These are phyloP conservation scores for Rhamphomyia laevipes DNA, from an alignment of 2,888 invertebrate genomes.

Conservation along the genomic window DNA sequence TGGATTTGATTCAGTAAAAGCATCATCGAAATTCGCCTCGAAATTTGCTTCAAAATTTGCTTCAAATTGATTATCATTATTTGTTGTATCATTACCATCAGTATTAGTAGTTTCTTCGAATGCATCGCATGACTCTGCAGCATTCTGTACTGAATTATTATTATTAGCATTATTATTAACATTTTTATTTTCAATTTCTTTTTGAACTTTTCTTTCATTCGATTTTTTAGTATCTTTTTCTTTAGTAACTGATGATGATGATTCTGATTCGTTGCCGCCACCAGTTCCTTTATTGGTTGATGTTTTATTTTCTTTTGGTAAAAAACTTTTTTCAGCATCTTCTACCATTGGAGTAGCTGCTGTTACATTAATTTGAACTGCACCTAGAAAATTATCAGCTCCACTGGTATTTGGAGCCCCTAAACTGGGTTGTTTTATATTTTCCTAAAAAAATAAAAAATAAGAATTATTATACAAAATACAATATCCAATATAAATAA, in stretches of 20 bases:
- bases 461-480: no score
- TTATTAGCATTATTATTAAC: background rate
- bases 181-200: slow-evolving; percentile 4
- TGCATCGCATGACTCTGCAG: slow-evolving; percentile 27
- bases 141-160: slow-evolving; percentile 18
- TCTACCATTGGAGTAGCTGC: slow-evolving; percentile 89
- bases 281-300: slow-evolving; percentile 14
- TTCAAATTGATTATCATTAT: slow-evolving; percentile 14
- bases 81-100: no score
- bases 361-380: slow-evolving; percentile 84
- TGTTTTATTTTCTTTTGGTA: slow-evolving; percentile 11
- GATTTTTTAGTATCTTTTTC: slow-evolving; percentile 12
- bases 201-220: slow-evolving; percentile 23
- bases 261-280: slow-evolving; percentile 12
- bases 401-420: background rate
- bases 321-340: slow-evolving; percentile 39
- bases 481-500: no score
- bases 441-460: background rate
- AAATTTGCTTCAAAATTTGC: slow-evolving; percentile 34
- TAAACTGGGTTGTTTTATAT: background rate
- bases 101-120: slow-evolving; percentile 7
- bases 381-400: slow-evolving; percentile 47
- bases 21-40: slow-evolving; percentile 38
- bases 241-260: slow-evolving; percentile 12
- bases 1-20: slow-evolving; percentile 31